Evolutionary conservation across 2,797 vertebrate genomes (phyloP), one percentile per base, ranked within the genome.

Genomic region (Hyperoplus immaculatus): DNA sequence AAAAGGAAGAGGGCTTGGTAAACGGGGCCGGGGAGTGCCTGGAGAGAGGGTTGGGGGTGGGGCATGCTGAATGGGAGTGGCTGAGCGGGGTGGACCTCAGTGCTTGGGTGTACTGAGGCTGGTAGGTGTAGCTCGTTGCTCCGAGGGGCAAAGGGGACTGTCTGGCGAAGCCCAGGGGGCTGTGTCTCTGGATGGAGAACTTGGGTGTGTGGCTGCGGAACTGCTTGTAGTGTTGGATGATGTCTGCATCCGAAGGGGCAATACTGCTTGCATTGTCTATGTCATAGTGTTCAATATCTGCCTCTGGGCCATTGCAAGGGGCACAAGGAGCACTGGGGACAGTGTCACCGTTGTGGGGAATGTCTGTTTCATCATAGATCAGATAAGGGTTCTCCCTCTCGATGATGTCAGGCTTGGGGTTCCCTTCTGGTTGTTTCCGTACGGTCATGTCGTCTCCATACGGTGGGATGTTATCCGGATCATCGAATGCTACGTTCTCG

Each of bases 251-350:
- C 0, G 98, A 99, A 0, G 98, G 98, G 0, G 98, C 98, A 0
- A 99, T 99, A 86, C 98, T 99, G 93, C 98, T 99, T 83, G 98
- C 98, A 0, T 99, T 99, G 92, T 99, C 98, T 0, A 99, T 99
- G 90, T 99, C 98, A 0, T 99, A 99, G 91, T 99, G 98, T 82
- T 99, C 98, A 0, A 98, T 97, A 71, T 99, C 98, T 0, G 96
- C 92, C 82, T 98, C 97, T 0, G 97, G 97, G 0, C 94, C 96
- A 0, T 82, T 89, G 45, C 95, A 96, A n/a, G 95, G 95, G 14
- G 96, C 97, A 0, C 98, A 94, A 0, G 97, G 98, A 1, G 98
- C 98, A 0, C 98, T 99, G 51, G 98, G 98, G 59, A 99, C 91
- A 0, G 98, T 96, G 85, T 98, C 97, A 0, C 95, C 89, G 84